Conservation (phyloP, 2,113 vertebrate genomes). For the Antennarius striatus region DNA sequence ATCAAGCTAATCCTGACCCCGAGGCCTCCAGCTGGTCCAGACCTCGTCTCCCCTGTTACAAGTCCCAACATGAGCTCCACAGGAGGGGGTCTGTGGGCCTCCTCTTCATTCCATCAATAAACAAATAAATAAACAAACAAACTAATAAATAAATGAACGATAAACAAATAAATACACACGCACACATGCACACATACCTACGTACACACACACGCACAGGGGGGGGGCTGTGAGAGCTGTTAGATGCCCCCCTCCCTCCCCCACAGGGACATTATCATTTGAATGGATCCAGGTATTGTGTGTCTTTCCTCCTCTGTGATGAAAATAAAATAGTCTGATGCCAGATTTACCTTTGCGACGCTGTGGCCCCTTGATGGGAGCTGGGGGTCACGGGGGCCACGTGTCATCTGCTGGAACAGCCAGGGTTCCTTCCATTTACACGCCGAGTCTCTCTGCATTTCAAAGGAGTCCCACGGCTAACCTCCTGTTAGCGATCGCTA, state of each 20-base stretch:
- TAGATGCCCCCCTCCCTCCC: conserved; percentile 74
- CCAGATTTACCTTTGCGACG: conserved; percentile 84
- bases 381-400: conserved; percentile 80
- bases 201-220: too few species aligned
- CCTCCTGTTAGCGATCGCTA: conserved; percentile 85
- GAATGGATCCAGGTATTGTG: conserved; percentile 84
- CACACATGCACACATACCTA: too few species aligned
- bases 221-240: not conserved
- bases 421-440: conserved; percentile 81
- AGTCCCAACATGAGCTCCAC: too few species aligned
- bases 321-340: conserved; percentile 89
- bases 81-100: too few species aligned
- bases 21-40: too few species aligned
- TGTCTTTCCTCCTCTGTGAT: conserved; percentile 80
- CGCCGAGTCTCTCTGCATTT: conserved; percentile 85
- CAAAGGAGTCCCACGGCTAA: conserved; percentile 79
- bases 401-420: conserved; percentile 84
- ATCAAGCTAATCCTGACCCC: too few species aligned
- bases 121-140: too few species aligned
- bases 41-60: too few species aligned
- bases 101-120: too few species aligned
- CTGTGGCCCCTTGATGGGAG: conserved; percentile 75
- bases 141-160: too few species aligned
- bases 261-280: conserved; percentile 81
- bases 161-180: too few species aligned